phyloP scores from a whole-genome alignment of 2,797 vertebrate species.

The Atherinosoma microstoma region DNA sequence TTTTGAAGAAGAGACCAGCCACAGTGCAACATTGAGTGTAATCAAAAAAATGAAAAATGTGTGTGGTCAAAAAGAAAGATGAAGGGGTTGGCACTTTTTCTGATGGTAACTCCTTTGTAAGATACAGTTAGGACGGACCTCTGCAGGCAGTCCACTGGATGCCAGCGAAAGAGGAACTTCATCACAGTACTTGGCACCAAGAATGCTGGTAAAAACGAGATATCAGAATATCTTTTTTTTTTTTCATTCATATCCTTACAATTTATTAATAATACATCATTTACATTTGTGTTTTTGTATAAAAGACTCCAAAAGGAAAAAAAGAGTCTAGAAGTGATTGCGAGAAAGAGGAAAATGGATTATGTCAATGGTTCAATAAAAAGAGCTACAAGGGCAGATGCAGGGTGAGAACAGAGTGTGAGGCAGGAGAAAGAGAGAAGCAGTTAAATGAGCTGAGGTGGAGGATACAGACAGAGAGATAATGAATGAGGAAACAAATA shows the following conservation, averaged over 20 bases:
- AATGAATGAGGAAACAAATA: conserved; percentile 69
- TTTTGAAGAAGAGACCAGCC: conserved; percentile 77
- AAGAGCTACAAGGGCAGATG: conserved; percentile 70
- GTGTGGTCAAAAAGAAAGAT: conserved; percentile 75
- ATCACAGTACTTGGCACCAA: conserved; percentile 90
- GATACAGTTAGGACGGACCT: conserved; percentile 80
- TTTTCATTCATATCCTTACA: conserved; percentile 86
- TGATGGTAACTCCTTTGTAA: conserved; percentile 83
- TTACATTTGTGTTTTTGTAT: conserved; percentile 85
- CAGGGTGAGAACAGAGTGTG: conserved; percentile 27
- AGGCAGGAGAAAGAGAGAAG: conserved; percentile 46
- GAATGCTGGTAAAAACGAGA: conserved; percentile 90
- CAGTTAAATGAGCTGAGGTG: conserved; percentile 60
- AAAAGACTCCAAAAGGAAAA: conserved; percentile 86
- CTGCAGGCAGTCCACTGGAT: conserved; percentile 77
- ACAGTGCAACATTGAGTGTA: conserved; percentile 81
- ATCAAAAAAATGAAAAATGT: conserved; percentile 45
- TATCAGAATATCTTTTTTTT: conserved; percentile 86
- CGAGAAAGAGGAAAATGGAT: conserved; percentile 66
- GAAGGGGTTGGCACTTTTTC: conserved; percentile 86
- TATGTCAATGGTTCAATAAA: conserved; percentile 62
- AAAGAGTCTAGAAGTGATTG: conserved; percentile 79
- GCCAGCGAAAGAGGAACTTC: conserved; percentile 79
- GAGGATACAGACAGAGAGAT: conserved; percentile 60
- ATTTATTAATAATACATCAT: conserved; percentile 85